phyloP scores from a whole-genome alignment of 2,888 invertebrate genomes.

The Anoncus sp. region DNA sequence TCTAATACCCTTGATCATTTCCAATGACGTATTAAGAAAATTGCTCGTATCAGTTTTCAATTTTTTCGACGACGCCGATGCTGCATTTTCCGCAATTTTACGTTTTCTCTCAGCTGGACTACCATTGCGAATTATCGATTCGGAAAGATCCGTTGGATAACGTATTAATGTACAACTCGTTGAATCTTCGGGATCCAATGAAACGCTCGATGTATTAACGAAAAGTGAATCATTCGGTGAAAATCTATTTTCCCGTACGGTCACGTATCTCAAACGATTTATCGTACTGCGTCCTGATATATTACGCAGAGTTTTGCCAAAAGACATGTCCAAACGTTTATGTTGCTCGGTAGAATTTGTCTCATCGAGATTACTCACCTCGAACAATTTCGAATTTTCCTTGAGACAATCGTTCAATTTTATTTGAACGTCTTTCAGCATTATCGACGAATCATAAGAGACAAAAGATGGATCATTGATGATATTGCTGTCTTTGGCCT shows the following conservation, averaged over 20 bases:
- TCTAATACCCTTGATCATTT: conserved; percentile 72
- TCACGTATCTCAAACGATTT: conserved; percentile 75
- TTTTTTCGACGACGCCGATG: conserved; percentile 68
- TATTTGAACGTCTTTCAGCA: conserved; percentile 78
- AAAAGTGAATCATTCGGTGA: conserved; percentile 80
- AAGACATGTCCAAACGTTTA: conserved; percentile 72
- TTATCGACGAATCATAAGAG: conserved; percentile 76
- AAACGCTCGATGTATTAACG: conserved; percentile 77
- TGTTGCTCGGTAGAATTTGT: background rate
- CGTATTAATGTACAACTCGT: conserved; percentile 71
- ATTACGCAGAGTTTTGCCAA: conserved; percentile 78
- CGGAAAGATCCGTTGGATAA: conserved; percentile 67
- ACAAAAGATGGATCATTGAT: conserved; percentile 70
- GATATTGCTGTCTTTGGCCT: conserved; percentile 39
- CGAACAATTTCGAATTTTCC: conserved; percentile 72
- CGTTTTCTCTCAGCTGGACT: conserved; percentile 75
- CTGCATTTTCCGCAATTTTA: conserved; percentile 64
- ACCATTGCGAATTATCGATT: conserved; percentile 70
- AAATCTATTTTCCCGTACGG: conserved; percentile 74
- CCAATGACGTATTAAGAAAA: conserved; percentile 74
- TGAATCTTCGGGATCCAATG: conserved; percentile 70
- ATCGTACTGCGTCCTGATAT: conserved; percentile 79
- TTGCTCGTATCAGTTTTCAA: conserved; percentile 69
- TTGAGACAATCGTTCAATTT: conserved; percentile 78
- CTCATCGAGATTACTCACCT: conserved; percentile 60